Percentiles rank a stretch among this genome's conserved stretches.
Conservation (phyloP, 2,888 invertebrate species). For the Silvanus unidentatus region DNA sequence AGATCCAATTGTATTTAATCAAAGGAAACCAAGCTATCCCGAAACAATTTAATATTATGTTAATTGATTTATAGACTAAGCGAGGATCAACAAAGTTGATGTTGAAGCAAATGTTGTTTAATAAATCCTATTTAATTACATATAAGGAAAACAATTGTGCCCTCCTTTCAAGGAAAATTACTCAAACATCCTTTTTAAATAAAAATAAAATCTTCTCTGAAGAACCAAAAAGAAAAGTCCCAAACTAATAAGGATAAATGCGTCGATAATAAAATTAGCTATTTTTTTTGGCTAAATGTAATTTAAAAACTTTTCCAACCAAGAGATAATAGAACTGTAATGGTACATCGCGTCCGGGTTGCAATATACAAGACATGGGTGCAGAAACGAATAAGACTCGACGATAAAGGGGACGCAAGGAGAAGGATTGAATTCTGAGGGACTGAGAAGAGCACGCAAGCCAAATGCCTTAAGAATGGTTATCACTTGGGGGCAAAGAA, state of each 20-base stretch:
- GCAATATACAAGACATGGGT: conserved; percentile 1
- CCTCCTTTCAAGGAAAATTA: no score
- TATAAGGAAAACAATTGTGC: no score
- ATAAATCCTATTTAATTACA: no score
- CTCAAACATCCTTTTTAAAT: no score
- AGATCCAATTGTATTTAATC: no score
- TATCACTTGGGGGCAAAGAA: conserved; percentile 4
- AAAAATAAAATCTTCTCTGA: no score
- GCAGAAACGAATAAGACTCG: not conserved
- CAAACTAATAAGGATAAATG: conserved; percentile 2
- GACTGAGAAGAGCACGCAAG: not conserved
- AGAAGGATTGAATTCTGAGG: not conserved
- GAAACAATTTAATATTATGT: no score
- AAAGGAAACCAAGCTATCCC: no score
- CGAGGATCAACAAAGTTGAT: no score
- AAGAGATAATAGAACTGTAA: conserved; percentile 5
- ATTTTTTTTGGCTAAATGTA: not conserved
- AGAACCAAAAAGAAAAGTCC: not conserved
- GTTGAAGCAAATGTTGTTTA: no score
- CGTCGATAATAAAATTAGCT: conserved; percentile 1
- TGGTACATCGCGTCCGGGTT: conserved; percentile 6
- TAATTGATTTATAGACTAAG: no score
- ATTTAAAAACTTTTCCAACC: not conserved
- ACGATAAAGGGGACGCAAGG: not conserved
- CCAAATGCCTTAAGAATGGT: conserved; percentile 1